A percentile compares a stretch with the other conserved stretches of the same genome.
Conservation (phyloP, 2,888 invertebrate genomes). For the Xestia c-nigrum region DNA sequence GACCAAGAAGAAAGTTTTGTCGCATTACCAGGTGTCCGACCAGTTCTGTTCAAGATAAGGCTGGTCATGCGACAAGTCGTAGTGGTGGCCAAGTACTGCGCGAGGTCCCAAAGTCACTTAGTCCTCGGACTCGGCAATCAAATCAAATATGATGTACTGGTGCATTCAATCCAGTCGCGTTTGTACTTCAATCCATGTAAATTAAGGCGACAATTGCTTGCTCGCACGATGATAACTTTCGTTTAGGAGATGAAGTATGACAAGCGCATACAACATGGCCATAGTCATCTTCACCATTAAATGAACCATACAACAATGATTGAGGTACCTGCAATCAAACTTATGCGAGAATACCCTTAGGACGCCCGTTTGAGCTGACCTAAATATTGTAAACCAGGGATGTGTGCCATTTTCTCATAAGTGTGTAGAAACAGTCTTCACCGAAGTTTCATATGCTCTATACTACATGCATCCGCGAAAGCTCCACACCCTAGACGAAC, state of each 20-base stretch:
- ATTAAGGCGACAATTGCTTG: background rate
- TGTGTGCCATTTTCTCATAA: background rate
- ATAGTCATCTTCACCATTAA: background rate
- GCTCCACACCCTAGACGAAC: constrained; percentile 1
- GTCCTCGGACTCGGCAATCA: too few relatives aligned
- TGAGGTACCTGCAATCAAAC: background rate
- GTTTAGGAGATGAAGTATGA: background rate
- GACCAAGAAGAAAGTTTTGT: background rate
- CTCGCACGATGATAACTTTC: background rate
- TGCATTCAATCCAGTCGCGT: background rate
- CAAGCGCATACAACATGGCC: background rate
- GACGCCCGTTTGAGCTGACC: too few relatives aligned
- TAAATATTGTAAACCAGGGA: too few relatives aligned
- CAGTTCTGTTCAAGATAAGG: background rate
- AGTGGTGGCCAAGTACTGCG: background rate
- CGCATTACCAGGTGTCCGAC: background rate
- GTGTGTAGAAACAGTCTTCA: background rate
- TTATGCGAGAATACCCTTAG: background rate
- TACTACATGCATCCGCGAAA: background rate
- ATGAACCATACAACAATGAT: background rate
- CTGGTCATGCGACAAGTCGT: background rate
- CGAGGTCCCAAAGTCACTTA: background rate
- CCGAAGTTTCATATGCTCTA: background rate
- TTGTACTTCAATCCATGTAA: background rate
- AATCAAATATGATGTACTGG: background rate